phyloP scores from a whole-genome alignment of 1,140 invertebrate species.

The Temnothorax nylanderi region DNA sequence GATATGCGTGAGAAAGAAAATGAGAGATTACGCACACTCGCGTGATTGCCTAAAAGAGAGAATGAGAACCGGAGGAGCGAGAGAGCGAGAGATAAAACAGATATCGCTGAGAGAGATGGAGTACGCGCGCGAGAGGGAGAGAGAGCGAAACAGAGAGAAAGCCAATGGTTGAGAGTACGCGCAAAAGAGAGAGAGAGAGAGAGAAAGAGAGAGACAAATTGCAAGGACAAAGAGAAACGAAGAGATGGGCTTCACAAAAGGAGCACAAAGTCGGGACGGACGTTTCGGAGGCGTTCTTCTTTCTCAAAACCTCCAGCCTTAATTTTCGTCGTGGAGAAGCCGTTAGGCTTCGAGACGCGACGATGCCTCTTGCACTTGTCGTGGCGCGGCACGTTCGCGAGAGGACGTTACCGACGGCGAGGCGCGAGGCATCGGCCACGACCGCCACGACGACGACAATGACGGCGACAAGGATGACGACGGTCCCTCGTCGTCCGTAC shows the following conservation, averaged over 20 bases:
- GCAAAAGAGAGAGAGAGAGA: slow-evolving; percentile 46
- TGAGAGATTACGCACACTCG: slow-evolving; percentile 62
- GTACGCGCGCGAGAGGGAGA: slow-evolving; percentile 57
- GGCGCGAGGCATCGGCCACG: too few species aligned
- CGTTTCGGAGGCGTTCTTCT: neutral
- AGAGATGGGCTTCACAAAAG: slow-evolving; percentile 25
- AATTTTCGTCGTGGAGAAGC: slow-evolving; percentile 11
- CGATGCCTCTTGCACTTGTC: neutral
- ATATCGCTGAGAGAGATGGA: slow-evolving; percentile 33
- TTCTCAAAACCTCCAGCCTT: neutral
- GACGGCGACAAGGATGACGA: neutral
- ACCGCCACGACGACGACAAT: neutral
- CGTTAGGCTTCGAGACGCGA: slow-evolving; percentile 1
- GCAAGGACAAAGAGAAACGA: slow-evolving; percentile 44
- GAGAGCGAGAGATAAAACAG: slow-evolving; percentile 60
- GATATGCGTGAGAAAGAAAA: slow-evolving; percentile 46
- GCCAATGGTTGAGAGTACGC: neutral
- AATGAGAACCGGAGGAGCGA: slow-evolving; percentile 51
- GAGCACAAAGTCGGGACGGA: neutral
- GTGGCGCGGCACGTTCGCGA: neutral
- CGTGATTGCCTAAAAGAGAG: slow-evolving; percentile 65
- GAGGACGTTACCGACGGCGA: slow-evolving; percentile 18
- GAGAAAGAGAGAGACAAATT: slow-evolving; percentile 49
- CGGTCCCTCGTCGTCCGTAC: too few species aligned
- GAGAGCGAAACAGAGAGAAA: slow-evolving; percentile 64